Evolutionary conservation across 2,888 invertebrate species (phyloP), one percentile per base, ranked within the genome.

Genomic region (Caenorhabditis imperialis): DNA sequence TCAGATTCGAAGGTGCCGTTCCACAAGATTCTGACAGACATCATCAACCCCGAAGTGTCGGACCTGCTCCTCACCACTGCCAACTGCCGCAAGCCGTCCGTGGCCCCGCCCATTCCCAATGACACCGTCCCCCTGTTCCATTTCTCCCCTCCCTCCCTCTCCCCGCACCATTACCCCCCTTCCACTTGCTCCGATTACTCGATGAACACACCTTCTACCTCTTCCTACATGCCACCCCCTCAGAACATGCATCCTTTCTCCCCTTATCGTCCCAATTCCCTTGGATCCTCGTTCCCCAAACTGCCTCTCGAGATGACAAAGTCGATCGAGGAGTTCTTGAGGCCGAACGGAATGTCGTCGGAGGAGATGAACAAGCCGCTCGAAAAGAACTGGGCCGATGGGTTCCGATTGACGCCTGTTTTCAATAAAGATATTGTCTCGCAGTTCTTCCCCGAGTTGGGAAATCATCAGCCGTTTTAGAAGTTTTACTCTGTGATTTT

Each of bases 381-480:
- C 44, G 70, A 79, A 7, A 76, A 72, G 16, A 79, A 82, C 54
- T 82, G 82, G 82, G 82, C 82, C 1, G 80, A 80, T 61, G 76
- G 81, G 35, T 44, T 79, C 35, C 55, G 77, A 20, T 48, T 79
- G n/a, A 85, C 85, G 23, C 85, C 85, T 1, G 81, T 85, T 3
- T 85, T 85, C 60, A 84, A 82, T 47, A 62, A 78, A 40, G 85
- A 85, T 35, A 81, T 85, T 30, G 82, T 85, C 12, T 81, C 84
- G 16, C 85, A 85, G 42, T 85, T 85, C 53, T 85, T 85, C 55
- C 85, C 85, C 4, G 85, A 85, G 62, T 42, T 80, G 12, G 51
- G 57, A 5, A 44, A 42, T 45, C 58, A 65, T 25, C 55, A 55
- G 38, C 47, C 47, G 25, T 57, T 47, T n/a, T 37, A 50, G 14